Conservation (phyloP, 2,797 vertebrate genomes). For the Arrhamphus sclerolepis region DNA sequence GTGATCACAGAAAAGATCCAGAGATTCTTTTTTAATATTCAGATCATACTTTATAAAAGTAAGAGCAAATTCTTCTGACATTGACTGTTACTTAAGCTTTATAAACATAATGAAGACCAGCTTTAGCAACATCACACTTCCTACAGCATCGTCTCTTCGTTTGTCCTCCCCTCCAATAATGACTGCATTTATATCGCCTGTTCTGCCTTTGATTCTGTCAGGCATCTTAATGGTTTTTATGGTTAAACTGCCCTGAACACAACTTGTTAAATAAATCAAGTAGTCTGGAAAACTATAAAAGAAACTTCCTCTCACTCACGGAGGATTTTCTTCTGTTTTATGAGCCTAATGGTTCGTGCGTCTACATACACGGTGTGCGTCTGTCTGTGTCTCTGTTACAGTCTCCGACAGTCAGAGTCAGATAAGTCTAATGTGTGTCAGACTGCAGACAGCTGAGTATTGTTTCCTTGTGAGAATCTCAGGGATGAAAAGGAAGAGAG, state of each 20-base stretch:
- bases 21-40: no score
- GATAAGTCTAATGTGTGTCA: conserved; percentile 7
- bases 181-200: conserved; percentile 2
- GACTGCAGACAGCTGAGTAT: conserved; percentile 13
- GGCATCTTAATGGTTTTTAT: conserved; percentile 23
- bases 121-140: background rate
- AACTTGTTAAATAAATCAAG: conserved; percentile 44
- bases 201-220: conserved; percentile 5
- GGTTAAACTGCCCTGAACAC: conserved; percentile 52
- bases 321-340: conserved; percentile 32
- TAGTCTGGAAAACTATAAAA: conserved; percentile 18
- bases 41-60: no score
- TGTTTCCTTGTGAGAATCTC: conserved; percentile 8
- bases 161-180: background rate
- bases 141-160: background rate
- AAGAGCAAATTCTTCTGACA: no score
- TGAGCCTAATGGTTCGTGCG: background rate
- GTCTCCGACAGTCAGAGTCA: conserved; percentile 1
- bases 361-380: background rate
- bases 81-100: no score
- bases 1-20: no score
- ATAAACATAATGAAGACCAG: no score
- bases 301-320: conserved; percentile 3
- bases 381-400: background rate
- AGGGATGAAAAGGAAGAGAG: conserved; percentile 11